Evolutionary conservation across 1,140 invertebrate genomes (phyloP).

Genomic region (Telenomus remus): DNA sequence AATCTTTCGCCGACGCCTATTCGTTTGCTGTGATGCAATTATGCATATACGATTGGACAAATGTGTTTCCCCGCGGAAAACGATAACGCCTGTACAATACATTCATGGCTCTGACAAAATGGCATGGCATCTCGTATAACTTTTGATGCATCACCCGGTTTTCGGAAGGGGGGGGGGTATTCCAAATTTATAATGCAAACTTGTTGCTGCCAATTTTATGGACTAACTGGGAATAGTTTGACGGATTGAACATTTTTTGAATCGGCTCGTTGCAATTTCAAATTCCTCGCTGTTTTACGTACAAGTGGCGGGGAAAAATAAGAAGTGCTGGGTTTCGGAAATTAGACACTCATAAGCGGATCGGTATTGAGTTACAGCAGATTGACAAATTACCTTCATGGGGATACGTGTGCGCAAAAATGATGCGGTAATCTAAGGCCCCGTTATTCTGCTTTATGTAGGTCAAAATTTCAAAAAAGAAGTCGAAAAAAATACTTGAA

Average conservation of each 20-base stretch:
- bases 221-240: too few species aligned
- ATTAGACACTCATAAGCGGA: slow-evolving; percentile 72
- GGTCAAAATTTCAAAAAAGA: too few species aligned
- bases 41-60: slow-evolving; percentile 53
- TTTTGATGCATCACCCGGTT: slow-evolving; percentile 51
- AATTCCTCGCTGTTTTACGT: background rate
- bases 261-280: too few species aligned
- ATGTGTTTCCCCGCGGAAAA: slow-evolving; percentile 52
- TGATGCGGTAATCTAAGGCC: slow-evolving; percentile 22
- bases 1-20: slow-evolving; percentile 51
- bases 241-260: too few species aligned
- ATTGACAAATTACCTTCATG: slow-evolving; percentile 56
- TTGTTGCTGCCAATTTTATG: slow-evolving; percentile 53
- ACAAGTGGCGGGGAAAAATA: slow-evolving; percentile 40
- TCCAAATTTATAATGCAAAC: slow-evolving; percentile 37
- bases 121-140: slow-evolving; percentile 39
- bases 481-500: too few species aligned
- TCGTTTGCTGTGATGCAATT: slow-evolving; percentile 42
- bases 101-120: slow-evolving; percentile 38
- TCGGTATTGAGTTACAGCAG: slow-evolving; percentile 66
- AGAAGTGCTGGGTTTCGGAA: slow-evolving; percentile 60
- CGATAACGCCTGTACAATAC: slow-evolving; percentile 56
- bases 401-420: slow-evolving; percentile 18
- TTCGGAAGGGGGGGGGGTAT: slow-evolving; percentile 25
- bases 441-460: slow-evolving; percentile 20